Conservation (phyloP, 2,888 invertebrate species). For the Antitype chi region DNA sequence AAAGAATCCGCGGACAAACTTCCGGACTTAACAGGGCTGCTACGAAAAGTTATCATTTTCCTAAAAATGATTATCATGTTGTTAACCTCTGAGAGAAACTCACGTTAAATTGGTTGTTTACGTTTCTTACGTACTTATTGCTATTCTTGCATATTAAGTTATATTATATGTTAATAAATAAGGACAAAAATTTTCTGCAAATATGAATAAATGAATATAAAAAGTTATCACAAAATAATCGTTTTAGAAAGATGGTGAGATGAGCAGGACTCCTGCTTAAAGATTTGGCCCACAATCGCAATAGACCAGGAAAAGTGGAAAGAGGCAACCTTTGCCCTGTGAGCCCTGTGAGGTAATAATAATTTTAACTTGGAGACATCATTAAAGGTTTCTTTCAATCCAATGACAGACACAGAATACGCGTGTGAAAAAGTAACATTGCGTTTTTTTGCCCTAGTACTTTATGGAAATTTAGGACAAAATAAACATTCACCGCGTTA, state of each 20-base stretch:
- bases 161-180: neutral
- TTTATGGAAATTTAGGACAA: no score
- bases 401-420: neutral
- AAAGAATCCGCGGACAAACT: slow-evolving; percentile 90
- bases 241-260: no score
- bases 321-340: no score
- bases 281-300: no score
- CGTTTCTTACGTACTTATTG: neutral
- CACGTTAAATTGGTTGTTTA: neutral
- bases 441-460: neutral
- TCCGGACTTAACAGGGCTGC: slow-evolving; percentile 84
- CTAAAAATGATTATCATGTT: no score
- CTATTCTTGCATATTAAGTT: neutral
- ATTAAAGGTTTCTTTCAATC: no score
- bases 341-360: no score
- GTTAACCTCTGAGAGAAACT: neutral
- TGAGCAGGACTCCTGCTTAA: no score
- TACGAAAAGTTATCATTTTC: neutral
- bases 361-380: no score
- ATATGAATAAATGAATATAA: neutral
- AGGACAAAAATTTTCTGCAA: neutral
- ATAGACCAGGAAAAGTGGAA: no score
- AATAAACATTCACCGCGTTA: no score
- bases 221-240: no score
- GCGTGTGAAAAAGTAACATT: neutral